Percentiles rank a stretch among this genome's conserved stretches.
These are phyloP conservation scores for Oplegnathus fasciatus DNA, from an alignment of 2,113 vertebrate species.

Conservation along the genomic window DNA sequence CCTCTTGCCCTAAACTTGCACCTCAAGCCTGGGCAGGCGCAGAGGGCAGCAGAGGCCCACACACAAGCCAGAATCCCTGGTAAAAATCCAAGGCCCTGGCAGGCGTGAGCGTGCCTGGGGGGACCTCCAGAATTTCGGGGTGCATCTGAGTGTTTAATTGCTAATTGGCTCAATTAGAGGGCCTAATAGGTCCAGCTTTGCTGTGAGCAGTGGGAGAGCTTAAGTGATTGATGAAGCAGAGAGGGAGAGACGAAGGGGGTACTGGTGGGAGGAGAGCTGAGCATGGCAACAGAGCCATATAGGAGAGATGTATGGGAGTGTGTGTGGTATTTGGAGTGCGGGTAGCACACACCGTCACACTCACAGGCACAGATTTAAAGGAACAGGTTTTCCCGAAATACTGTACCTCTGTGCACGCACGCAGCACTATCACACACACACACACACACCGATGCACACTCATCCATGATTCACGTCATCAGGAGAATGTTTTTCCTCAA, in stretches of 20 bases:
- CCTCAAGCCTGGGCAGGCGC: background rate
- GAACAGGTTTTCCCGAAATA: conserved; percentile 17
- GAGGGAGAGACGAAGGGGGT: conserved; percentile 26
- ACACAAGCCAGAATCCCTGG: conserved; percentile 11
- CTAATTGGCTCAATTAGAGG: conserved; percentile 74
- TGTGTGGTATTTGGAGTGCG: background rate
- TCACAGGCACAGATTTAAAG: conserved; percentile 29
- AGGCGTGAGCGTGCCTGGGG: conserved; percentile 35
- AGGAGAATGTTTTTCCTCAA: conserved; percentile 36
- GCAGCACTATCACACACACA: background rate
- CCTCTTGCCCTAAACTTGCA: background rate
- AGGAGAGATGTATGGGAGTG: background rate
- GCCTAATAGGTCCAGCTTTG: conserved; percentile 67
- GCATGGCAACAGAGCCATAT: conserved; percentile 28
- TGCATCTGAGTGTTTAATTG: conserved; percentile 77
- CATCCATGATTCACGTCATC: conserved; percentile 62
- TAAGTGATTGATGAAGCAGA: conserved; percentile 74
- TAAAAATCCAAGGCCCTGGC: conserved; percentile 43
- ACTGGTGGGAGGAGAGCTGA: conserved; percentile 14
- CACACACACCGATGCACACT: conserved; percentile 42
- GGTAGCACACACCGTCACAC: conserved; percentile 20
- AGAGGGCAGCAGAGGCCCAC: conserved; percentile 16
- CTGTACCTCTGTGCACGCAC: background rate
- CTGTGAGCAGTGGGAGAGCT: conserved; percentile 60
- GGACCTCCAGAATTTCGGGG: conserved; percentile 64